Conservation (phyloP, 2,888 invertebrate species). For the Trichogramma evanescens region DNA sequence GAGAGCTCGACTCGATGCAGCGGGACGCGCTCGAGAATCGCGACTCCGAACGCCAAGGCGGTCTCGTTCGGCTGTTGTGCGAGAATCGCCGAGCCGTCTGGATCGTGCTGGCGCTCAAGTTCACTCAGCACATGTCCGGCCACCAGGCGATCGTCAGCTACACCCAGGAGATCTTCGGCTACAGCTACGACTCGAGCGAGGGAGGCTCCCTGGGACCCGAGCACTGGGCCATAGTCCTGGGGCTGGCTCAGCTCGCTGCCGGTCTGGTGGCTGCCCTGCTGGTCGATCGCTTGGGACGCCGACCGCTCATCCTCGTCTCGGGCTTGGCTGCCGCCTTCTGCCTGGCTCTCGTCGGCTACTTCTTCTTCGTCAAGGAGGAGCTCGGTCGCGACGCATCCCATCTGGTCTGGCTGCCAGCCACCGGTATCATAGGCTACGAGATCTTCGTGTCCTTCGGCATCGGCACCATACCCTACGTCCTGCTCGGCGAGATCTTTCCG, state of each 20-base stretch:
- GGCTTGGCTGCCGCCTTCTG: constrained; percentile 53
- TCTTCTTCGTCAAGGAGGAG: constrained; percentile 53
- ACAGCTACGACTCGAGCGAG: constrained; percentile 31
- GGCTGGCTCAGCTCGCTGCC: constrained; percentile 52
- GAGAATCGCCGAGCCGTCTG: constrained; percentile 54
- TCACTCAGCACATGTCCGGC: constrained; percentile 58
- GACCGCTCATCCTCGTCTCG: constrained; percentile 55
- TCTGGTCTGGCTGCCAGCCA: constrained; percentile 54
- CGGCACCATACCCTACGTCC: constrained; percentile 59
- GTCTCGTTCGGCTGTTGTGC: constrained; percentile 50
- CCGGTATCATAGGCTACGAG: constrained; percentile 57
- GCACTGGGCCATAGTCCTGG: constrained; percentile 52
- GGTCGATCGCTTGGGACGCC: constrained; percentile 58
- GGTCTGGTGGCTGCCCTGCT: constrained; percentile 54
- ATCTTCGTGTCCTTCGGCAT: constrained; percentile 58
- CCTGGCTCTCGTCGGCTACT: constrained; percentile 52
- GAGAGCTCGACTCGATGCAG: constrained; percentile 54
- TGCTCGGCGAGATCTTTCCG: constrained; percentile 60
- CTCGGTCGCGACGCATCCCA: constrained; percentile 48
- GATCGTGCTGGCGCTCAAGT: constrained; percentile 56
- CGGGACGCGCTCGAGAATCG: constrained; percentile 51
- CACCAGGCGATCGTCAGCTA: constrained; percentile 56
- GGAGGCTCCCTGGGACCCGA: constrained; percentile 48
- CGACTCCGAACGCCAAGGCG: constrained; percentile 33
- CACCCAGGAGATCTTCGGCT: constrained; percentile 57